Base-by-base conservation (phyloP, 2,113 vertebrate species). In the Muntiacus reevesi region DNA sequence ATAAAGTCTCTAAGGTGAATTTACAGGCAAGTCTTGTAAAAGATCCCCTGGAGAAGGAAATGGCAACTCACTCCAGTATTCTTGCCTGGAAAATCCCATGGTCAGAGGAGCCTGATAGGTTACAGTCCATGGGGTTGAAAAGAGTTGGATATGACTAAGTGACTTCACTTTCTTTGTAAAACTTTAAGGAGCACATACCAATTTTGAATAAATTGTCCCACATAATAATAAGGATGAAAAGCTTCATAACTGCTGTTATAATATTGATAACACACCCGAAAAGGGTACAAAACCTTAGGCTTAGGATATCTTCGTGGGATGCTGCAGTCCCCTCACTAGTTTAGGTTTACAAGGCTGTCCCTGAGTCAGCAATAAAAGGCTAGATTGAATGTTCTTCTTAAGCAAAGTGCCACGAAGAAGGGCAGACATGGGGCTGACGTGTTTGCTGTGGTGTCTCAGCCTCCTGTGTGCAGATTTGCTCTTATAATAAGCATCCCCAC, bases 181-280 rank as follows among this genome's bases (percentile, higher is more conserved):
- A n/a, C 90, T 87, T 93, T 90, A 78, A 88, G 33, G 17, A 95
- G 43, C 14, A 45, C 7, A 6, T 28, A 76, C 78, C 30, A 76
- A 40, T 67, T 83, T 62, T 96, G 23, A 21, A 30, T 64, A 59
- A 62, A 78, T 55, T 59, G 33, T 59, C 40, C 21, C 25, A 79
- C 33, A 52, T 57, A 40, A 82, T 16, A 50, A 12, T 87, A 84
- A 71, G 7, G 33, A 83, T 76, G 50, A 82, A 64, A 81, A 50
- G 14, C 17, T 94, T 25, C 85, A 19, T 62, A 55, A 88, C 15
- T 94, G 90, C 33, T 93, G 13, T 89, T 97, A 79, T n/a, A 74
- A 54, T 74, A 28, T 83, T 94, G 33, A 76, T 23, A 64, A 81
- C 7, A 76, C 82, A 64, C 60, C 10, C 28, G 15, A 86, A 76